Conservation (phyloP, 2,888 invertebrate species). For the Orthosia gracilis region DNA sequence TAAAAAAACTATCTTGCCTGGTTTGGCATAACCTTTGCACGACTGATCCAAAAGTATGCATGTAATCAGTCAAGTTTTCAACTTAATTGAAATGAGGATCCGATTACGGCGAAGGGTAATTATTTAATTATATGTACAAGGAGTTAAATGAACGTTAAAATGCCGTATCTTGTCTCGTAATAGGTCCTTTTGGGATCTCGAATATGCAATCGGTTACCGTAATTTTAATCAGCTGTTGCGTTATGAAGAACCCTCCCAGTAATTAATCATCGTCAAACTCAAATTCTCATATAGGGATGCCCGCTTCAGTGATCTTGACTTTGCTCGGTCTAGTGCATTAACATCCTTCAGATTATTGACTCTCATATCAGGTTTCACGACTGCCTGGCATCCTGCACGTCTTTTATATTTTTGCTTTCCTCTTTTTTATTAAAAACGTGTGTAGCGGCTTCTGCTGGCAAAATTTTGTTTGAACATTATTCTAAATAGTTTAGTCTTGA, state of each 20-base stretch:
- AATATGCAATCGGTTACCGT: neutral
- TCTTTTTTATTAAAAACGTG: neutral
- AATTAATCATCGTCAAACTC: neutral
- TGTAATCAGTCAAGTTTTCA: conserved; percentile 48
- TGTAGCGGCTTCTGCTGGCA: neutral
- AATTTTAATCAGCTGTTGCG: neutral
- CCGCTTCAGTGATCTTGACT: conserved; percentile 19
- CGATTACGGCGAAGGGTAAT: conserved; percentile 43
- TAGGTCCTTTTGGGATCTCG: neutral
- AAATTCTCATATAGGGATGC: neutral
- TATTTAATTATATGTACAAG: conserved; percentile 41
- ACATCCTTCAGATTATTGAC: neutral
- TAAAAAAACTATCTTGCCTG: conserved; percentile 45
- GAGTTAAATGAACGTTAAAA: conserved; percentile 13
- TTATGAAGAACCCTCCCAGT: neutral
- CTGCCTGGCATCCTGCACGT: neutral
- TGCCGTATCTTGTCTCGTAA: conserved; percentile 15
- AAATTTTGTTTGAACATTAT: neutral
- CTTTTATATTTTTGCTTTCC: conserved; percentile 16
- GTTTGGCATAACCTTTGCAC: conserved; percentile 50
- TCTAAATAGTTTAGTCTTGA: neutral
- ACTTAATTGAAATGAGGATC: conserved; percentile 30
- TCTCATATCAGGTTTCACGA: conserved; percentile 35
- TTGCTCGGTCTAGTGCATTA: neutral
- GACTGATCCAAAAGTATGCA: conserved; percentile 32